phyloP scores from a whole-genome alignment of 2,888 invertebrate species.

The Agrypnus murinus region DNA sequence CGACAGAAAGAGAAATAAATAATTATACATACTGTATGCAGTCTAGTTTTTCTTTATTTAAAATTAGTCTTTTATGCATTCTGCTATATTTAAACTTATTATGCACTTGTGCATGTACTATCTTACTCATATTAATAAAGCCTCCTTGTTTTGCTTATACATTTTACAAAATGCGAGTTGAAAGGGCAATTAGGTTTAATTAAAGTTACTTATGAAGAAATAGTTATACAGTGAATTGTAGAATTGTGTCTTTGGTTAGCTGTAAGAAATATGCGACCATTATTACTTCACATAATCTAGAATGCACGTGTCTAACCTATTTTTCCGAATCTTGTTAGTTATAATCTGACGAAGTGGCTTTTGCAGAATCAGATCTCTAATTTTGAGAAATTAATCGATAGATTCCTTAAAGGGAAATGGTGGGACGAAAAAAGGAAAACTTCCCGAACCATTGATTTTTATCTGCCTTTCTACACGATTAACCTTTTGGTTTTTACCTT shows the following conservation, averaged over 20 bases:
- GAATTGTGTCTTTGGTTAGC: conserved; percentile 16
- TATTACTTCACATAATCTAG: too few species aligned
- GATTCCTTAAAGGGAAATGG: conserved; percentile 2
- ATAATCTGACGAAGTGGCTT: too few species aligned
- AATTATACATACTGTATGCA: conserved; percentile 3
- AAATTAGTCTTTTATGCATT: too few species aligned
- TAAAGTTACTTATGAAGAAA: conserved; percentile 24
- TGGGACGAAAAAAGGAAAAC: conserved; percentile 20
- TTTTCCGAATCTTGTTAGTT: too few species aligned
- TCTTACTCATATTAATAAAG: too few species aligned
- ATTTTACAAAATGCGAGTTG: not conserved
- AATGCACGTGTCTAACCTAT: too few species aligned
- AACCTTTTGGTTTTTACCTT: conserved; percentile 22
- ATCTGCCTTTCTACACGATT: conserved; percentile 24
- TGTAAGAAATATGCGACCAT: not conserved
- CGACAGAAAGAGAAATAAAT: not conserved
- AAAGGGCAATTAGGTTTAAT: conserved; percentile 30
- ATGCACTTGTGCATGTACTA: not conserved
- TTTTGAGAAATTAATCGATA: too few species aligned
- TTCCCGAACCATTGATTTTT: conserved; percentile 18
- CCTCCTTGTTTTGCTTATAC: not conserved
- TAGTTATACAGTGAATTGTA: conserved; percentile 16
- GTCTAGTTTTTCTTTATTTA: not conserved
- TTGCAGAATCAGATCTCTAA: too few species aligned
- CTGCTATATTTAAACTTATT: too few species aligned